A percentile compares a stretch with the other conserved stretches of the same genome.
phyloP scores from a whole-genome alignment of 2,113 vertebrate species.

The Hippoglossus stenolepis region DNA sequence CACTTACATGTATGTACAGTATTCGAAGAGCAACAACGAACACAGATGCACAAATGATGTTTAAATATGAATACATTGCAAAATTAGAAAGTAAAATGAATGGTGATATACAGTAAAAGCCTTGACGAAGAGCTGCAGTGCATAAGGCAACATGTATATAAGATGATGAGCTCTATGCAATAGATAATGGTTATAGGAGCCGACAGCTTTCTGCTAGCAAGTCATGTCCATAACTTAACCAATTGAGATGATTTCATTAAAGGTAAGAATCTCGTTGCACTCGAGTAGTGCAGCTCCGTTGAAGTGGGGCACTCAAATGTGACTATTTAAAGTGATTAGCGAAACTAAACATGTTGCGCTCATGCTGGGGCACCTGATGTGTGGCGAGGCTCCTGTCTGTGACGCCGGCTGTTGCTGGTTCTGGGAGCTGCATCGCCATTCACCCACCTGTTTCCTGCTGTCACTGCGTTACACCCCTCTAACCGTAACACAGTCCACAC shows the following conservation, averaged over 20 bases:
- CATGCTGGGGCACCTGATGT: conserved; percentile 45
- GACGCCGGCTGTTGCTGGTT: conserved; percentile 35
- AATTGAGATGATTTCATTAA: conserved; percentile 9
- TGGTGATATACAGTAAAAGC: not conserved
- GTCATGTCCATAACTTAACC: not conserved
- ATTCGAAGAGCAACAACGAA: not conserved
- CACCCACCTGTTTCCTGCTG: not conserved
- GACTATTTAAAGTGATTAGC: conserved; percentile 42
- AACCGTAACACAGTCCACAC: not conserved
- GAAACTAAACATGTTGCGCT: conserved; percentile 11
- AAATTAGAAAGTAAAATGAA: not conserved
- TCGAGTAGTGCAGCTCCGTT: not conserved
- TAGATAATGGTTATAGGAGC: not conserved
- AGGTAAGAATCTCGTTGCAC: not conserved
- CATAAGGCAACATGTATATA: not conserved
- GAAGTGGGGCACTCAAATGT: conserved; percentile 7
- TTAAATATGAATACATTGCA: not conserved
- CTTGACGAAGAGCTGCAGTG: not conserved
- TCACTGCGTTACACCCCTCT: not conserved
- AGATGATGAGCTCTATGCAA: not conserved
- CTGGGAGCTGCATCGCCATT: conserved; percentile 5
- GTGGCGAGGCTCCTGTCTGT: conserved; percentile 18
- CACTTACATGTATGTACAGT: not conserved
- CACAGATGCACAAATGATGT: not conserved
- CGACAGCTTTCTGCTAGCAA: not conserved